These are phyloP conservation scores for Percina caprodes DNA, from an alignment of 2,113 vertebrate genomes.

Conservation along the genomic window DNA sequence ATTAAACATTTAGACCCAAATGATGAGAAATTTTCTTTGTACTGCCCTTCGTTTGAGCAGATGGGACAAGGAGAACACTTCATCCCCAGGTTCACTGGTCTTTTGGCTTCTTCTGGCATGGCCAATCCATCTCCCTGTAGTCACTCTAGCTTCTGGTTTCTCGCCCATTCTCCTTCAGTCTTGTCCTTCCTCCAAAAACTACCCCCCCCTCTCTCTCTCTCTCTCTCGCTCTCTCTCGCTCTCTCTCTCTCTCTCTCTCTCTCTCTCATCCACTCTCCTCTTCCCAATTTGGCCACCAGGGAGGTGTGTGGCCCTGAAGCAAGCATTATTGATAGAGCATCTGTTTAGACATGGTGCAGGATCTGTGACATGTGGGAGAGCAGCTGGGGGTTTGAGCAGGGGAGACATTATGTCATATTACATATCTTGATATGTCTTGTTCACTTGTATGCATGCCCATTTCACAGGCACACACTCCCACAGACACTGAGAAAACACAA, in stretches of 20 bases:
- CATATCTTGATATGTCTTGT: slow-evolving; percentile 79
- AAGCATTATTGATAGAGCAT: slow-evolving; percentile 83
- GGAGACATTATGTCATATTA: slow-evolving; percentile 81
- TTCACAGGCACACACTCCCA: slow-evolving; percentile 63
- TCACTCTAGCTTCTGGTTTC: slow-evolving; percentile 68
- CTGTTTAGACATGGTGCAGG: slow-evolving; percentile 80
- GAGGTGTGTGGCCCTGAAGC: slow-evolving; percentile 78
- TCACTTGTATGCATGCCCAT: slow-evolving; percentile 69
- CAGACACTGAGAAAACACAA: slow-evolving; percentile 58
- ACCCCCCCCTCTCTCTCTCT: slow-evolving; percentile 19
- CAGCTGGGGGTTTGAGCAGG: slow-evolving; percentile 80
- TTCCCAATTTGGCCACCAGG: slow-evolving; percentile 75
- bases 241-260: neutral
- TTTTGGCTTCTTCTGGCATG: slow-evolving; percentile 72
- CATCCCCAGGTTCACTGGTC: slow-evolving; percentile 73
- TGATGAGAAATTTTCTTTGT: slow-evolving; percentile 23
- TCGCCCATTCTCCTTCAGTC: slow-evolving; percentile 64
- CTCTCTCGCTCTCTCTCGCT: slow-evolving; percentile 17
- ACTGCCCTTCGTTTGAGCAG: slow-evolving; percentile 57
- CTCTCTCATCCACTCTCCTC: slow-evolving; percentile 63
- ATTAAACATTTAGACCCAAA: slow-evolving; percentile 10
- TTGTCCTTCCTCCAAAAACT: slow-evolving; percentile 63
- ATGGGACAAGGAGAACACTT: slow-evolving; percentile 73
- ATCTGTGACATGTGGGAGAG: slow-evolving; percentile 80
- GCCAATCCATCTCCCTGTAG: slow-evolving; percentile 67